Base-by-base conservation (phyloP, 2,888 invertebrate genomes). In the Melanotus villosus region DNA sequence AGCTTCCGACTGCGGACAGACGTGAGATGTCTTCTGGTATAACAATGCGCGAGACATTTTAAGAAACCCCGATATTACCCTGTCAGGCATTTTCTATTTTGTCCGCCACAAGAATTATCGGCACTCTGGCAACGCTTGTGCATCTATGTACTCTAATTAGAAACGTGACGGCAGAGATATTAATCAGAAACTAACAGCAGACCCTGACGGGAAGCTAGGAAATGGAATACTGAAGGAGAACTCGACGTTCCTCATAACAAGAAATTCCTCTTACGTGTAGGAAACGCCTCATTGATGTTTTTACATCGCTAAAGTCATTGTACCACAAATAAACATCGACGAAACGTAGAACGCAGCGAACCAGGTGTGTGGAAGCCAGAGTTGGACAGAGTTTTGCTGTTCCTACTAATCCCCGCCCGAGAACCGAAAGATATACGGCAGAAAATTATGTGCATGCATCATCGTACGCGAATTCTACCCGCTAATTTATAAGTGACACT, bases 361-460 rank as follows among this genome's bases (percentile, higher is more conserved):
- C 36, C 50, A 62, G 38, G 62, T 50, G n/a, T n/a, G 50, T 62
- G 19, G 36, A 62, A 47, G 34, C 34, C 19, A 38, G 18, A 62
- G 36, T 50, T 50, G 50, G 36, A 38, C 62, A 60, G 50, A 62
- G 36, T 62, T 52, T 50, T 50, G 62, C 18, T 34, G 32, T 30
- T 34, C 52, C 41, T 38, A 18, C 50, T 62, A 62, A 62, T 62
- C 21, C 38, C 50, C 47, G 52, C 52, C 38, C 50, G 50, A 62
- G 50, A 26, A 50, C 14, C 14, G 47, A 60, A 60, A 62, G 47
- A 62, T 62, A 62, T 62, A 62, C 62, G 62, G 36, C 52, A 36
- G 38, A 62, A 62, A 62, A 50, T 62, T 62, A 62, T 62, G 62
- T 62, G 50, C 50, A 62, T 50, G 38, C 62, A 62, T 62, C 62